Evolutionary conservation across 2,888 invertebrate genomes (phyloP).

Genomic region (Xestia sexstrigata): DNA sequence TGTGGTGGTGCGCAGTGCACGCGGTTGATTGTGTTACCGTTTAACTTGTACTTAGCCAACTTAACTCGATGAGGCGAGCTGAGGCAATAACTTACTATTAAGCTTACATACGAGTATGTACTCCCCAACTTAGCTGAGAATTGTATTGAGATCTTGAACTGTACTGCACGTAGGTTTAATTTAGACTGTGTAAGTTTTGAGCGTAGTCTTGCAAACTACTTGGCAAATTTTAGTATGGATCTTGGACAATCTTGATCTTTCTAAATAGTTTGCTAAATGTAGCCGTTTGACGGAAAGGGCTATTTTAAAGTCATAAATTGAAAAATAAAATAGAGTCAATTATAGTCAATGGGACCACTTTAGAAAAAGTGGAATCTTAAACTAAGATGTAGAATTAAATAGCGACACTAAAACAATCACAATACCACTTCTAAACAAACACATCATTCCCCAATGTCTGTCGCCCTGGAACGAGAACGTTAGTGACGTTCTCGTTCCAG

Average conservation of each 20-base stretch:
- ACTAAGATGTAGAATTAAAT: not conserved
- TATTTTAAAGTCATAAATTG: not conserved
- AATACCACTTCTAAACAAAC: no score
- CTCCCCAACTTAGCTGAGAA: slow-evolving; percentile 32
- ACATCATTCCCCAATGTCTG: not conserved
- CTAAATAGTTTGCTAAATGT: slow-evolving; percentile 1
- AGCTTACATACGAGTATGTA: slow-evolving; percentile 39
- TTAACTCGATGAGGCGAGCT: slow-evolving; percentile 54
- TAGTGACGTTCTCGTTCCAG: no score
- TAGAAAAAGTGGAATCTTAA: not conserved
- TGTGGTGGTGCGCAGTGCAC: slow-evolving; percentile 35
- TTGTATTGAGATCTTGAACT: slow-evolving; percentile 25
- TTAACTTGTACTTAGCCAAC: slow-evolving; percentile 65
- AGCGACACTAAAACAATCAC: not conserved
- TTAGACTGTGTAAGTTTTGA: slow-evolving; percentile 5
- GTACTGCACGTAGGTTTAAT: not conserved
- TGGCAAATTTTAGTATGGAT: not conserved
- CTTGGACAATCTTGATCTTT: not conserved
- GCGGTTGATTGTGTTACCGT: slow-evolving; percentile 63
- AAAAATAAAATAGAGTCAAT: not conserved
- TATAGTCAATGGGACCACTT: not conserved
- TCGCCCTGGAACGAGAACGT: no score
- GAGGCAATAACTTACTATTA: slow-evolving; percentile 59
- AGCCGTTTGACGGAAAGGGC: not conserved
- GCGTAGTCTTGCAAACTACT: slow-evolving; percentile 7